Evolutionary conservation across 1,140 invertebrate species (phyloP).

Genomic region (Listronotus bonariensis): DNA sequence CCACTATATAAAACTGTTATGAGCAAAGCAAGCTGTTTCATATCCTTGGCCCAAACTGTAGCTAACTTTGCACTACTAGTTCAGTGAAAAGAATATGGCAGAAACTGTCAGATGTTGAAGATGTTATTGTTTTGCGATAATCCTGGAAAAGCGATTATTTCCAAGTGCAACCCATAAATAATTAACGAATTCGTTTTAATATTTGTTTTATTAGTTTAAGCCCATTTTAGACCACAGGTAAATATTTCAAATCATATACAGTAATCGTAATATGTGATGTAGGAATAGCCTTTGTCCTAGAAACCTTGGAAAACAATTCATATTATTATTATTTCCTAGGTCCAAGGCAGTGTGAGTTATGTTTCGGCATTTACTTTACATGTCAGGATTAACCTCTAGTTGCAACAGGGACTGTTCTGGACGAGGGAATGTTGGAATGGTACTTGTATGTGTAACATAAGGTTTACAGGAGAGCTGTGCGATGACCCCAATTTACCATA

Average conservation of each 20-base stretch:
- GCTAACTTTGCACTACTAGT: too few relatives aligned
- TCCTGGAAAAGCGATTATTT: not conserved
- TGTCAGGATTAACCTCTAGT: slow-evolving; percentile 52
- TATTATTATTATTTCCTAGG: not conserved
- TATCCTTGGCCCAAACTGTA: too few relatives aligned
- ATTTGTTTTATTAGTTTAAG: not conserved
- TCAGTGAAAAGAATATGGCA: not conserved
- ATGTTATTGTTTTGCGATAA: slow-evolving; percentile 3
- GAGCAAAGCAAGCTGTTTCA: too few relatives aligned
- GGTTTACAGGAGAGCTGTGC: slow-evolving; percentile 65
- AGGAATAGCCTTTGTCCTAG: slow-evolving; percentile 21
- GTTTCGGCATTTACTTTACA: slow-evolving; percentile 53
- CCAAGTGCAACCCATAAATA: not conserved
- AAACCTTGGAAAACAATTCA: too few relatives aligned
- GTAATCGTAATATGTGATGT: not conserved
- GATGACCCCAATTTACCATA: slow-evolving; percentile 67
- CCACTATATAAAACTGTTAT: too few relatives aligned
- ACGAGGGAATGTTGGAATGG: slow-evolving; percentile 91
- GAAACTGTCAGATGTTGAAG: slow-evolving; percentile 3
- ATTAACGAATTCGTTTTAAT: not conserved
- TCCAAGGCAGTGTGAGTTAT: slow-evolving; percentile 37
- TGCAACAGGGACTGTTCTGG: slow-evolving; percentile 76
- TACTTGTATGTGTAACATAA: slow-evolving; percentile 88
- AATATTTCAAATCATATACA: not conserved
- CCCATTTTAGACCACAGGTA: slow-evolving; percentile 7